Evolutionary conservation across 30 jellyfish, hydroid and myxozoan genomes (phyloP).

Genomic region (Aurelia sp.): DNA sequence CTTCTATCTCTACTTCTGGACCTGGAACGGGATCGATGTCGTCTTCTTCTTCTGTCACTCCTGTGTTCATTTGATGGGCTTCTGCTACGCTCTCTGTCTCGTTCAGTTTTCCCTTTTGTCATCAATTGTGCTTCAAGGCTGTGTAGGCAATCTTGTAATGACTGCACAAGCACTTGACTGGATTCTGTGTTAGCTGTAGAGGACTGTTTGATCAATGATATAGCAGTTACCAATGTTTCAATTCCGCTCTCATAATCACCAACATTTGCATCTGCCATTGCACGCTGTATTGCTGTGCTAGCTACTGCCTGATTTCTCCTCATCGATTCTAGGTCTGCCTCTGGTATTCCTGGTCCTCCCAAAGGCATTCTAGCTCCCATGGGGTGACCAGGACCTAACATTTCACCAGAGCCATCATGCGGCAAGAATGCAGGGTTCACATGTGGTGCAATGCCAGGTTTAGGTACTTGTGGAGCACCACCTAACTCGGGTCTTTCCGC

Average conservation of each 20-base stretch:
- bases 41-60: conserved; percentile 78
- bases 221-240: conserved; percentile 97
- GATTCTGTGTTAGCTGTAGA: conserved; percentile 96
- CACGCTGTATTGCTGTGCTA: conserved; percentile 98
- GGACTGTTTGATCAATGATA: conserved; percentile 94
- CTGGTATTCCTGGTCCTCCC: conserved; percentile 81
- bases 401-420: conserved; percentile 81
- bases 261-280: conserved; percentile 98
- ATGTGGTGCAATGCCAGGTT: conserved; percentile 98
- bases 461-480: conserved; percentile 65
- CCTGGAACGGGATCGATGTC: conserved; percentile 96
- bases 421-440: conserved; percentile 93
- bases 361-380: conserved; percentile 50
- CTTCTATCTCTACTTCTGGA: conserved; percentile 90
- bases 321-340: conserved; percentile 93
- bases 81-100: conserved; percentile 63
- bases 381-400: conserved; percentile 67
- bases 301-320: conserved; percentile 98
- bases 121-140: conserved; percentile 98
- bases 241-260: conserved; percentile 99
- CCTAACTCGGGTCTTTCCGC: conserved; percentile 68
- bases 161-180: conserved; percentile 91
- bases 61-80: conserved; percentile 82
- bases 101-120: conserved; percentile 81
- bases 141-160: conserved; percentile 97